Evolutionary conservation across 2,113 vertebrate genomes (phyloP).

Genomic region (Cinclus cinclus): DNA sequence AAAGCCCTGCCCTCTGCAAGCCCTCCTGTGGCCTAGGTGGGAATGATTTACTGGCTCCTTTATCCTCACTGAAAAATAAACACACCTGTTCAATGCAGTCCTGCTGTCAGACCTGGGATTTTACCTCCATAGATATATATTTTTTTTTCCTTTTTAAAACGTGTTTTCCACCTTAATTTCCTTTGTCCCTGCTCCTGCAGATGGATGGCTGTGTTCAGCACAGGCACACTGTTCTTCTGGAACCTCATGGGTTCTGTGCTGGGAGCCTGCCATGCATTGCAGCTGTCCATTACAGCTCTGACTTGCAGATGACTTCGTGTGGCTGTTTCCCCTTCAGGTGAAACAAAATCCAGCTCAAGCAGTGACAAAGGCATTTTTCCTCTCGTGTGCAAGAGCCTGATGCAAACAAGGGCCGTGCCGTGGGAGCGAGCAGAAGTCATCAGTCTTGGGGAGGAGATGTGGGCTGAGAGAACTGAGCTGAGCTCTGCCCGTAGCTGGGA

Average conservation of each 20-base stretch:
- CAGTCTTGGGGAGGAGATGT: rapidly evolving
- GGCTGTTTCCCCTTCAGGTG: background rate
- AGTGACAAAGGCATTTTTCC: background rate
- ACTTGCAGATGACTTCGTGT: background rate
- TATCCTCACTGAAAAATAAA: background rate
- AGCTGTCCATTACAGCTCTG: too few species aligned
- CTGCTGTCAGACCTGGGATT: background rate
- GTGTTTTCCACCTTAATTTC: background rate
- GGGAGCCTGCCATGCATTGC: too few species aligned
- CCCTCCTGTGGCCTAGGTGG: background rate
- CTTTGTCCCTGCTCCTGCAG: background rate
- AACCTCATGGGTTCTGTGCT: background rate
- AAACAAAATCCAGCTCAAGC: background rate
- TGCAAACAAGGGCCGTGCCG: background rate
- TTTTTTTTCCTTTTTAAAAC: background rate
- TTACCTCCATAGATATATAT: background rate
- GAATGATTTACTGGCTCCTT: background rate
- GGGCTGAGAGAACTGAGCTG: background rate
- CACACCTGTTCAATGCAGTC: background rate
- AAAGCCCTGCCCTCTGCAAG: background rate
- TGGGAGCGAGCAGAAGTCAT: background rate
- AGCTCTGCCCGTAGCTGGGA: rapidly evolving
- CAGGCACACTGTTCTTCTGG: background rate
- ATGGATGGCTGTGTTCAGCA: background rate
- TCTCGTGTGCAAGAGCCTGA: background rate